Conservation (phyloP, 2,113 vertebrate genomes). For the Agapornis roseicollis region DNA sequence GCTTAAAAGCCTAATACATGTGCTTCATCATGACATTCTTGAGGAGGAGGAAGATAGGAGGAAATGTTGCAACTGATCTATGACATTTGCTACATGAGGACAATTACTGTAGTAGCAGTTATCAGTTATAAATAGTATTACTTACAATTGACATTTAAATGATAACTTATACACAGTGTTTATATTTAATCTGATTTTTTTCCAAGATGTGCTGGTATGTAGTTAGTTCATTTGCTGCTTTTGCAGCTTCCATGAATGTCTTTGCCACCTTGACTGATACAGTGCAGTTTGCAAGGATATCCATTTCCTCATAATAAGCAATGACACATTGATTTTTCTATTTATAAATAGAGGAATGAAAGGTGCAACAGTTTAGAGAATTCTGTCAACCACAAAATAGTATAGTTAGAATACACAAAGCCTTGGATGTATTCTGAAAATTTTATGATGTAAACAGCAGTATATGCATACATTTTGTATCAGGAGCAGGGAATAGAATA, state of each 20-base stretch:
- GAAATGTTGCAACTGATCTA: not conserved
- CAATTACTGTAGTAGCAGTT: not conserved
- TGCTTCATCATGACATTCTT: not conserved
- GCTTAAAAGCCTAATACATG: not conserved
- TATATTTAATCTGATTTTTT: not conserved
- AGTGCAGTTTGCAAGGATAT: not conserved
- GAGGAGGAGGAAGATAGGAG: not conserved
- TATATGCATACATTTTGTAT: not conserved
- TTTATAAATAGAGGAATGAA: not conserved
- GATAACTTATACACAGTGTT: not conserved
- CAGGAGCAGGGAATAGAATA: not conserved
- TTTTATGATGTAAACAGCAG: not conserved
- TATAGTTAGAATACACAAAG: not conserved
- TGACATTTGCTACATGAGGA: not conserved
- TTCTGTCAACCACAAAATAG: not conserved
- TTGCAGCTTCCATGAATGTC: not conserved
- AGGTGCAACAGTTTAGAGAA: not conserved
- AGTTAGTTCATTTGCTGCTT: not conserved
- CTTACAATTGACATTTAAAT: slow-evolving; percentile 6
- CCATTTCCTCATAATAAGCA: not conserved
- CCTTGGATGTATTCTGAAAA: not conserved
- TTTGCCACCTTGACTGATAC: not conserved
- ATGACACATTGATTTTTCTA: not conserved
- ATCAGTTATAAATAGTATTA: not conserved
- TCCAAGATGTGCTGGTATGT: not conserved